Conservation (phyloP, 2,113 vertebrate genomes). For the Dasypus novemcinctus region DNA sequence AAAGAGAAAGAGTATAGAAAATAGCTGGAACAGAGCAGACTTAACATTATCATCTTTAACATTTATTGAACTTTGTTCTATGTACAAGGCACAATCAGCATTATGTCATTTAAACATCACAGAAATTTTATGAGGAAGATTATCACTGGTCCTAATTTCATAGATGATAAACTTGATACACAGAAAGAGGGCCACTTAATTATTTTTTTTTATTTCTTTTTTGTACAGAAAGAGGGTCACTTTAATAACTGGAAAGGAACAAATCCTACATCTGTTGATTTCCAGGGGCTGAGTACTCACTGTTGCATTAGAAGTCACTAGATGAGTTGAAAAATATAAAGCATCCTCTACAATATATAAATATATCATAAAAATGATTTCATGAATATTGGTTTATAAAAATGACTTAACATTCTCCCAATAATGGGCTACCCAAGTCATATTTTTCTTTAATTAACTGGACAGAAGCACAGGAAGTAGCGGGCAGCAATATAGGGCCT, state of each 20-base stretch:
- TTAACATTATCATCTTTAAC: background rate
- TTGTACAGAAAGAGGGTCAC: background rate
- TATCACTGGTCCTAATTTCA: background rate
- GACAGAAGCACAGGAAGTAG: background rate
- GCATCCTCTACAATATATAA: background rate
- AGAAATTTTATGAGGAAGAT: background rate
- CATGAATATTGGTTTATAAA: background rate
- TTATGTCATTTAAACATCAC: background rate
- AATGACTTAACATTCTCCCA: background rate
- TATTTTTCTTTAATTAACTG: constrained; percentile 5
- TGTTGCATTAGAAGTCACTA: background rate
- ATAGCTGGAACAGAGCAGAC: background rate
- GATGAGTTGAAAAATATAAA: background rate
- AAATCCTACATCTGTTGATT: background rate
- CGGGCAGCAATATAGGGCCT: background rate
- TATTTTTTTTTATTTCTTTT: too few relatives aligned
- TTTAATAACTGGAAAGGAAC: background rate
- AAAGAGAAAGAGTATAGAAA: background rate
- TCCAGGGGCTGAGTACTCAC: background rate
- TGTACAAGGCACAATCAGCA: background rate
- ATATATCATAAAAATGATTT: background rate
- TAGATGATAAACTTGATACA: background rate
- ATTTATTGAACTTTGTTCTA: background rate
- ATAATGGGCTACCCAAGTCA: background rate
- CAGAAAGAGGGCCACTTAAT: background rate